phyloP scores from a whole-genome alignment of 2,888 invertebrate genomes.

The Epinotia ramella region DNA sequence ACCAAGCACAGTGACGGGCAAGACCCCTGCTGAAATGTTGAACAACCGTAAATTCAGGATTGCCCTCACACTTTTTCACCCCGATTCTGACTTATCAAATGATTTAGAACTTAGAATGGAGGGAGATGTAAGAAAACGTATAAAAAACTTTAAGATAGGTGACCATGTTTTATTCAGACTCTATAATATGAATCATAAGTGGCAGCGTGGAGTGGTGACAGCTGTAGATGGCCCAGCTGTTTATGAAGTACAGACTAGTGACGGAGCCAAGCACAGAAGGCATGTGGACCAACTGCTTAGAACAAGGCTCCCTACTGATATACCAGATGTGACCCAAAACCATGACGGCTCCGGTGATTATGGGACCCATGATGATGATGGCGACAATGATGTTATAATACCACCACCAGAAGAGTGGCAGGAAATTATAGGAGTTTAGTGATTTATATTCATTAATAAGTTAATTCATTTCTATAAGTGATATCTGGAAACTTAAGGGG shows the following conservation, averaged over 20 bases:
- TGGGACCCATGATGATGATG: slow-evolving; percentile 5
- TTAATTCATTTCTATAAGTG: not conserved
- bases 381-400: not conserved
- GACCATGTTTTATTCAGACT: slow-evolving; percentile 28
- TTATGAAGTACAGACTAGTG: slow-evolving; percentile 8
- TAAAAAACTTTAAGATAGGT: slow-evolving; percentile 15
- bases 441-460: not conserved
- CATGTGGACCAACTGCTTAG: slow-evolving; percentile 20
- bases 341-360: not conserved
- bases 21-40: slow-evolving; percentile 47
- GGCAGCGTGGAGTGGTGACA: too few species aligned
- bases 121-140: not conserved
- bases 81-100: slow-evolving; percentile 26
- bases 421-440: slow-evolving; percentile 13
- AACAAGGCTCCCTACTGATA: slow-evolving; percentile 2
- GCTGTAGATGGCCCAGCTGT: slow-evolving; percentile 12
- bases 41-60: slow-evolving; percentile 42
- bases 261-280: slow-evolving; percentile 12
- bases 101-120: slow-evolving; percentile 2
- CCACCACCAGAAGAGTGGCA: slow-evolving; percentile 16
- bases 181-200: slow-evolving; percentile 24
- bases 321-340: slow-evolving; percentile 1
- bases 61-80: slow-evolving; percentile 27
- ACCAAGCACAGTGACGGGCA: slow-evolving; percentile 45
- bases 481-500: not conserved